Percentiles rank a stretch among this genome's conserved stretches.
Conservation (phyloP, 2,113 vertebrate species). For the Zootoca vivipara region DNA sequence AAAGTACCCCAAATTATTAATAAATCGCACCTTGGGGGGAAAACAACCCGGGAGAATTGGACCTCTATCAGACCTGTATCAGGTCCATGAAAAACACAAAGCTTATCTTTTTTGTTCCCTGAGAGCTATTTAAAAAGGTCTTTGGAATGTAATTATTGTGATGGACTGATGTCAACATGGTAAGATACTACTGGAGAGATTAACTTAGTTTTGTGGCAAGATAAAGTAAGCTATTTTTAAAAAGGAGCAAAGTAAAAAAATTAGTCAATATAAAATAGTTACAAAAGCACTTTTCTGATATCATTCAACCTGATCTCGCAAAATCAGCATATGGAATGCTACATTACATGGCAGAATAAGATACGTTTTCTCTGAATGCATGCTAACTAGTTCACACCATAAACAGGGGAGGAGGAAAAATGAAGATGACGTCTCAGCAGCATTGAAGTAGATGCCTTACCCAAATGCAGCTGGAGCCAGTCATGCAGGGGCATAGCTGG, state of each 20-base stretch:
- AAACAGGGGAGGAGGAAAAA: constrained; percentile 20
- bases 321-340: constrained; percentile 18
- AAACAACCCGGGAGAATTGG: background rate
- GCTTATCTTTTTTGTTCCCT: constrained; percentile 55
- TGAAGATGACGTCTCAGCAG: constrained; percentile 30
- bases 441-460: constrained; percentile 51
- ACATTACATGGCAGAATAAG: constrained; percentile 16
- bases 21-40: background rate
- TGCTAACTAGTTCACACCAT: constrained; percentile 30
- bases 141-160: constrained; percentile 54
- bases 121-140: constrained; percentile 58
- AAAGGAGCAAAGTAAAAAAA: background rate
- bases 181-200: background rate
- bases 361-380: constrained; percentile 37
- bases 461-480: constrained; percentile 29
- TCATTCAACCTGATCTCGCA: background rate
- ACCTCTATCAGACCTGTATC: constrained; percentile 13
- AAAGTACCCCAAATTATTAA: background rate
- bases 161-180: constrained; percentile 18
- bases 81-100: constrained; percentile 24
- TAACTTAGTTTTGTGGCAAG: constrained; percentile 11
- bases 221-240: constrained; percentile 23
- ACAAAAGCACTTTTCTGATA: constrained; percentile 11
- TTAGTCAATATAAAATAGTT: constrained; percentile 8
- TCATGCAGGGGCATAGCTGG: background rate